Percentiles rank a stretch among this genome's conserved stretches.
These are phyloP conservation scores for Coelogynopora nodosa DNA, from an alignment of 2,888 invertebrate species.

Conservation along the genomic window DNA sequence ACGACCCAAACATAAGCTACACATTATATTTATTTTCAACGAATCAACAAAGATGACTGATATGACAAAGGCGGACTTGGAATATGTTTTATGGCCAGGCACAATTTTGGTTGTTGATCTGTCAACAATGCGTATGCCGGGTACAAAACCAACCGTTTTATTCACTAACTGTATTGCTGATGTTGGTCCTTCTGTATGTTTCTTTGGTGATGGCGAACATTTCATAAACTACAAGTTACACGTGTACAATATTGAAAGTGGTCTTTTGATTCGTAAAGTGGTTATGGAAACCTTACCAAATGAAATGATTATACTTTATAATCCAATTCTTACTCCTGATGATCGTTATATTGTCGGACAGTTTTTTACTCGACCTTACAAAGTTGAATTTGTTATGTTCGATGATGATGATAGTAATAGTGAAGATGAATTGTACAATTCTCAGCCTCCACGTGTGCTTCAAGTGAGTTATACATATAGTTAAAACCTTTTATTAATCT, in stretches of 20 bases:
- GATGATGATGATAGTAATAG: not conserved
- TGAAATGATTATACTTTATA: not conserved
- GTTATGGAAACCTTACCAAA: not conserved
- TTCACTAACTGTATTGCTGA: too few species aligned
- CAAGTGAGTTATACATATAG: too few species aligned
- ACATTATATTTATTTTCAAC: too few species aligned
- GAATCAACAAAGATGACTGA: too few species aligned
- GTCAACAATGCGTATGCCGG: too few species aligned
- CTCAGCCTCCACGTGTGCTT: not conserved
- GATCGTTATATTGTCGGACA: not conserved
- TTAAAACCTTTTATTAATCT: too few species aligned
- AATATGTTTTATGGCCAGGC: too few species aligned
- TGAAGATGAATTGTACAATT: not conserved
- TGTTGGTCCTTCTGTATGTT: not conserved
- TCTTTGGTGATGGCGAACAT: not conserved
- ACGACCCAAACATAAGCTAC: too few species aligned
- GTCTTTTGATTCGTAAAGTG: not conserved
- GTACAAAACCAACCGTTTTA: too few species aligned
- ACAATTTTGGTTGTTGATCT: too few species aligned
- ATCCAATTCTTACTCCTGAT: not conserved
- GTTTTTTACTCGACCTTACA: not conserved
- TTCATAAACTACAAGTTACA: constrained; percentile 31
- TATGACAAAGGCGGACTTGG: too few species aligned
- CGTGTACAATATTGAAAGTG: not conserved
- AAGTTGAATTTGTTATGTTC: not conserved